Percentiles rank a stretch among this genome's conserved stretches.
phyloP scores from a whole-genome alignment of 2,888 invertebrate genomes.

The Diaperis boleti region DNA sequence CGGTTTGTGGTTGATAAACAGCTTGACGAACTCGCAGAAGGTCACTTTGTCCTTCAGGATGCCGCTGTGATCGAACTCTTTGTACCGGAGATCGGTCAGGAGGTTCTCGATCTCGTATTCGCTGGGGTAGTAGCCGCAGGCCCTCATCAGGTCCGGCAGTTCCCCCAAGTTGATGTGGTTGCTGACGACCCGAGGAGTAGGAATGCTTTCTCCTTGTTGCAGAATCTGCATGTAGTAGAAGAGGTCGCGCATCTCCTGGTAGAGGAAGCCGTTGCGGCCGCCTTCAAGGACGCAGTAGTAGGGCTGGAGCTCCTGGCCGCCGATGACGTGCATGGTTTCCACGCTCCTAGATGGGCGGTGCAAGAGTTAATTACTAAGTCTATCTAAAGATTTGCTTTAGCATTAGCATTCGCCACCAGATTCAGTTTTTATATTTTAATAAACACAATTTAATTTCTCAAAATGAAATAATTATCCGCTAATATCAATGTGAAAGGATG shows the following conservation, averaged over 20 bases:
- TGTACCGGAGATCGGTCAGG: slow-evolving; percentile 70
- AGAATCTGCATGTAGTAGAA: slow-evolving; percentile 84
- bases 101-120: slow-evolving; percentile 79
- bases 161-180: slow-evolving; percentile 75
- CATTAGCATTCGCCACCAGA: no score
- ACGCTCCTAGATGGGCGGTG: slow-evolving; percentile 56
- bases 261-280: slow-evolving; percentile 78
- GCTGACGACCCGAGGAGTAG: slow-evolving; percentile 71
- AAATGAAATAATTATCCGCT: no score
- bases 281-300: slow-evolving; percentile 80
- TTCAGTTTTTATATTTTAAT: no score
- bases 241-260: slow-evolving; percentile 78
- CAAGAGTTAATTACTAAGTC: no score
- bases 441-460: no score
- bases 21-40: slow-evolving; percentile 75
- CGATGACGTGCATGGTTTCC: slow-evolving; percentile 67
- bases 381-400: no score
- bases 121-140: slow-evolving; percentile 80
- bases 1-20: slow-evolving; percentile 77
- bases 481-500: no score
- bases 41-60: slow-evolving; percentile 70
- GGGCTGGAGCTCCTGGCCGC: slow-evolving; percentile 73
- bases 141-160: slow-evolving; percentile 79
- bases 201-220: slow-evolving; percentile 77
- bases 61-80: slow-evolving; percentile 67